Base-by-base conservation (phyloP, 2,797 vertebrate genomes). In the Poecilia wingei region DNA sequence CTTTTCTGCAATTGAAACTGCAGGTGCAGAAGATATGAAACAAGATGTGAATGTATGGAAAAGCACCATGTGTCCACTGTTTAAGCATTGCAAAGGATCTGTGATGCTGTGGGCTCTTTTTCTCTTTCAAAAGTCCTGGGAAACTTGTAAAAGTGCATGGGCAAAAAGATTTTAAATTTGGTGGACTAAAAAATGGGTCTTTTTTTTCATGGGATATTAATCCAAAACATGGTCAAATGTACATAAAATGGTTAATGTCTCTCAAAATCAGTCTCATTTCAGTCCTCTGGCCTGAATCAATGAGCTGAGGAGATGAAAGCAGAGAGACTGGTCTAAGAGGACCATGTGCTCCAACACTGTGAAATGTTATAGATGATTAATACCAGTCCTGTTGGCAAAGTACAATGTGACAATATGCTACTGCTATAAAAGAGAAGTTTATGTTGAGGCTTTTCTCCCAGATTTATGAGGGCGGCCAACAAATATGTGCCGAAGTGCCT, bases 401-500 rank as follows among this genome's bases (percentile, higher is more conserved):
- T 68, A 41, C 39, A 41, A 41, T 25, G 20, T 22, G 36, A 41
- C 36, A 68, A 41, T 25, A 12, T 25, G 9, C 36, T 43, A 12
- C 39, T 70, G 10, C 68, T 45, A 14, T 39, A 10, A 66, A 39
- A 39, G 18, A 22, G 2, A 14, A 36, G 36, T 39, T 22, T 66
- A 66, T 66, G 43, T 70, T 70, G n/a, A 69, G 22, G 4, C 9
- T 25, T 43, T 69, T 69, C 14, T 0, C 41, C 1, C 25, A 43
- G 13, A 12, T n/a, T 45, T 69, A 41, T 68, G 39, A 70, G 5
- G 41, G 12, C 9, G 36, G 36, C 66, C 39, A 69, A 14, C 39
- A 5, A 69, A 13, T 39, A 9, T 69, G 66, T 69, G 22, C 22
- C 36, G 61, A 66, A 18, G 36, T 82, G 0, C 75, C 72, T 84